These are phyloP conservation scores for Garrulus glandarius DNA, from an alignment of 2,797 vertebrate species.

Conservation along the genomic window DNA sequence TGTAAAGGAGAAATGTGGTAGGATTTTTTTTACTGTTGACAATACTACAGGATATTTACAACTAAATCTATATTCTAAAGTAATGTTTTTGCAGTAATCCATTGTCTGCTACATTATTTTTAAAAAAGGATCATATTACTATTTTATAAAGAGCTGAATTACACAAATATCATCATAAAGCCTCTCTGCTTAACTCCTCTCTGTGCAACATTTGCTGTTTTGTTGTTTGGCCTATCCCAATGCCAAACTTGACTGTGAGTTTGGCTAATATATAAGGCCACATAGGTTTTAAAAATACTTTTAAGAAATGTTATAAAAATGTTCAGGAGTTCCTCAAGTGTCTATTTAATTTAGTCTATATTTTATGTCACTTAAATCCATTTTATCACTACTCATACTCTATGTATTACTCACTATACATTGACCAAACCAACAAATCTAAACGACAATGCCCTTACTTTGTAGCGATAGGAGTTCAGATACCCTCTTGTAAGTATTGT, in stretches of 20 bases:
- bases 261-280: not conserved
- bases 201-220: not conserved
- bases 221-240: not conserved
- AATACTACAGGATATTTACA: not conserved
- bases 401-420: not conserved
- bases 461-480: not conserved
- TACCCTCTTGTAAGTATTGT: not conserved
- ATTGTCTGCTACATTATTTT: not conserved
- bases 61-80: not conserved
- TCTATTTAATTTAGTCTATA: not conserved
- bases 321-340: not conserved
- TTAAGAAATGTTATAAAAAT: not conserved
- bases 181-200: not conserved
- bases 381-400: not conserved
- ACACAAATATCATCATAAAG: not conserved
- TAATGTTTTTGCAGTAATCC: not conserved
- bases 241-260: not conserved
- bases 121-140: not conserved
- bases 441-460: not conserved
- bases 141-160: not conserved
- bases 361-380: not conserved
- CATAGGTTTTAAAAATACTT: not conserved
- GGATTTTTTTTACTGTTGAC: not conserved
- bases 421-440: not conserved
- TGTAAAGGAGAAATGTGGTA: conserved; percentile 15